Base-by-base conservation (phyloP, 2,113 vertebrate genomes). In the Corythornis cristatus region DNA sequence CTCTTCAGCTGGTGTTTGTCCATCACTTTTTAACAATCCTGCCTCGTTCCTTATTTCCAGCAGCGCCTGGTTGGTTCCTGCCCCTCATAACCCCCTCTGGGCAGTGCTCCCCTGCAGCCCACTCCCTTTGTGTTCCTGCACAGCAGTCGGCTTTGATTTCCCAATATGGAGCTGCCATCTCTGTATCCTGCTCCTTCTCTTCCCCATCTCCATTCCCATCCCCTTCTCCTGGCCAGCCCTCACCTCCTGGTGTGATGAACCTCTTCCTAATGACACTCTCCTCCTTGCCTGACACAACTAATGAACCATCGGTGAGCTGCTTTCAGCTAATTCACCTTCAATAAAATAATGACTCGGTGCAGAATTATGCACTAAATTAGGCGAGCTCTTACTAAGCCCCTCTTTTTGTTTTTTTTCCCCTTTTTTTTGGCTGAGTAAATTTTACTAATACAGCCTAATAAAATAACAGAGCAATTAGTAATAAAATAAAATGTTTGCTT, bases 311-410 rank as follows among this genome's bases (percentile, higher is more conserved):
- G 22, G 60, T 85, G 96, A 93, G 93, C 96, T 92, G 93, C 97
- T 93, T 95, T 94, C 88, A 93, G 94, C 96, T 97, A 96, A 95
- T 97, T 97, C 96, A 90, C 76, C 96, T 88, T 96, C 92, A 96
- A 95, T 95, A 95, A 95, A 97, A 95, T 91, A 97, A 97, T 97
- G 96, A 96, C 94, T 93, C 64, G 58, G 88, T 51, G 70, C 90
- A 92, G 95, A 93, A 90, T 96, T 94, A 88, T 72, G 80, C 91
- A 86, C 94, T 97, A 96, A 97, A 97, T 98, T 95, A 96, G 91
- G 77, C 60, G 72, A 96, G 97, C 96, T 95, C 93, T 96, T 88
- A 93, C 96, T 88, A 95, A 97, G 65, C 89, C 86, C 53, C 79
- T 86, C 89, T 90, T 76, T 65, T 72, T 72, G 37, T 74, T 60